These are phyloP conservation scores for Neogobius melanostomus DNA, from an alignment of 2,113 vertebrate genomes.

Conservation along the genomic window DNA sequence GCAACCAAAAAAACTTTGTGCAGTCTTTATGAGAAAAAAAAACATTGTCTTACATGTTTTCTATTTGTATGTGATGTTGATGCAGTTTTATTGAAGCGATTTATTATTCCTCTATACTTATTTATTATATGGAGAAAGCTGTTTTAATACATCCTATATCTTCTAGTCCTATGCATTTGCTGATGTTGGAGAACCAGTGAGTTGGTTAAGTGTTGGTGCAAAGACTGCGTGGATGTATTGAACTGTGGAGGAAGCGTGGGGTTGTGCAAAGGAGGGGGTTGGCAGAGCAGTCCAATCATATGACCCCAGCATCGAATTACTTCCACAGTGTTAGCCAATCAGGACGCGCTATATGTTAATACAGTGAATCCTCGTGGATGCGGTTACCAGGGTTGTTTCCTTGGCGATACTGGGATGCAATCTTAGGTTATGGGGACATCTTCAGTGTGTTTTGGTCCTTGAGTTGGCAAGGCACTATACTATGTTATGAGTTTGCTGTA, in stretches of 20 bases:
- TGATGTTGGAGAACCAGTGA: no score
- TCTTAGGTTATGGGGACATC: slow-evolving; percentile 18
- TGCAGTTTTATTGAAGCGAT: no score
- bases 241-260: slow-evolving; percentile 19
- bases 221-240: slow-evolving; percentile 28
- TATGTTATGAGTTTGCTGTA: no score
- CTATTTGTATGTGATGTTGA: no score
- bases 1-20: no score
- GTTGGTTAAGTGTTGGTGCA: slow-evolving; percentile 9
- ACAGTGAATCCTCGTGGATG: slow-evolving; percentile 44
- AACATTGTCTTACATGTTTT: no score
- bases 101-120: no score
- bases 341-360: slow-evolving; percentile 47
- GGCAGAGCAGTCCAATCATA: slow-evolving; percentile 44
- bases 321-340: slow-evolving; percentile 41
- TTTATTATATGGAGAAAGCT: no score
- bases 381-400: slow-evolving; percentile 77
- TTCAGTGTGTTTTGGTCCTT: slow-evolving; percentile 29
- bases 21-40: no score
- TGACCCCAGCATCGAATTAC: slow-evolving; percentile 46
- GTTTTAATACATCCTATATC: no score
- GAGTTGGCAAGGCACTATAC: no score
- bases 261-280: not conserved
- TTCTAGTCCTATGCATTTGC: no score
- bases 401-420: slow-evolving; percentile 66